Base-by-base conservation (phyloP, 2,113 vertebrate species). In the Nanorana parkeri region DNA sequence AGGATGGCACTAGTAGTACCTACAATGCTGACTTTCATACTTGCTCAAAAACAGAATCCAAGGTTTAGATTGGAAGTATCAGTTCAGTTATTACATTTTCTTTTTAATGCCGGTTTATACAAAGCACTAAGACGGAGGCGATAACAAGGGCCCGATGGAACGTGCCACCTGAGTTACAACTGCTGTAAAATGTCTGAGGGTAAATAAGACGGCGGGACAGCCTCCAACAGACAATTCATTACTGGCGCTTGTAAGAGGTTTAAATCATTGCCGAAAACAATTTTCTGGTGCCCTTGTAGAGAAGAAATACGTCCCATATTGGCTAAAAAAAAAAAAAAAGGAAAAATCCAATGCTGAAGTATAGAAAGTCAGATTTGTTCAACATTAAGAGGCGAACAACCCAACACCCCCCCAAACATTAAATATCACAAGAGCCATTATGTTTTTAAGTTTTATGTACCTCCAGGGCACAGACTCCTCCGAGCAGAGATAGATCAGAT, bases 261-360 rank as follows among this genome's bases (percentile, higher is more conserved):
- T 73, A 81, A 81, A 81, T 81, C 79, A 81, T 24, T 52, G 79
- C 68, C 58, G 61, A 52, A 65, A 52, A 73, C 68, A 23, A 73
- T 81, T 73, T 81, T 81, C 68, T 54, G 68, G 23, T 81, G 79
- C 47, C 68, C 79, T 81, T 81, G 79, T n/a, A 20, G 19, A 64
- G 68, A 20, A 54, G 68, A 65, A 55, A 60, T 52, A 63, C 47
- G 24, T 56, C 1, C 28, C 21, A 61, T 26, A 61, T n/a, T 21
- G 17, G 21, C n/a, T n/a, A n/a, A n/a, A n/a, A n/a, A n/a, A n/a
- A n/a, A n/a, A n/a, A n/a, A n/a, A n/a, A 64, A 72, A 64, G 54
- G 11, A 72, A 81, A 71, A 80, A 71, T 72, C 79, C 79, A 73
- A 64, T 41, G 68, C 55, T 65, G 79, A 81, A 81, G 79, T 54